Base-by-base conservation (phyloP, 2,113 vertebrate species). In the Myiozetetes cayanensis region DNA sequence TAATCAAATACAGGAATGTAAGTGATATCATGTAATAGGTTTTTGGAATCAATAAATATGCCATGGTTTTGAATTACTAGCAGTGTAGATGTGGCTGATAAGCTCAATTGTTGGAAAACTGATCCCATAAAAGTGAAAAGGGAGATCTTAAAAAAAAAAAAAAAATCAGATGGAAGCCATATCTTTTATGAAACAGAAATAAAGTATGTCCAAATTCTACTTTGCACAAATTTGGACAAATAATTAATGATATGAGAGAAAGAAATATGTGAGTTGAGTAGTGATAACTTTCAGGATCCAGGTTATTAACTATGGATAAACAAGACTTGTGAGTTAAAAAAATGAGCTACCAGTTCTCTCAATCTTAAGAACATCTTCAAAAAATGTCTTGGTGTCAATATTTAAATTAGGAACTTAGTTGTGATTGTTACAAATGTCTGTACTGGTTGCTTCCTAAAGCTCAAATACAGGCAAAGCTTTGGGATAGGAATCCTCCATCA, bases 41-140 rank as follows among this genome's bases (percentile, higher is more conserved):
- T 96, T 96, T 94, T 93, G 59, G 83, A 96, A 96, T 97, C 94
- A 93, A 96, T 96, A 96, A 94, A 96, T 93, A 96, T 95, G 87
- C 92, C 79, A 77, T 86, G 85, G 72, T 47, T 93, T 96, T 94
- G 93, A 94, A 91, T 94, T 96, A 88, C 94, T 88, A 59, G 79
- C 43, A 28, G 67, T 86, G 68, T 71, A 95, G 94, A 96, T 96
- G 87, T 56, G 52, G 49, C 82, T 93, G 95, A 96, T 94, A 96
- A 94, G 85, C 76, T 90, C 87, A 90, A 28, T 67, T 91, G 83
- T 93, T 96, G 56, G 94, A 97, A 96, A 94, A 90, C 63, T 86
- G 94, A 96, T 95, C 75, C 72, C 72, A 77, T 91, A 62, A 83
- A 83, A 91, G 75, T 91, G 87, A 93, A 90, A 93, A 93, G 82